A percentile compares a stretch with the other conserved stretches of the same genome.
These are phyloP conservation scores for Diprion similis DNA, from an alignment of 1,140 invertebrate species.

Conservation along the genomic window DNA sequence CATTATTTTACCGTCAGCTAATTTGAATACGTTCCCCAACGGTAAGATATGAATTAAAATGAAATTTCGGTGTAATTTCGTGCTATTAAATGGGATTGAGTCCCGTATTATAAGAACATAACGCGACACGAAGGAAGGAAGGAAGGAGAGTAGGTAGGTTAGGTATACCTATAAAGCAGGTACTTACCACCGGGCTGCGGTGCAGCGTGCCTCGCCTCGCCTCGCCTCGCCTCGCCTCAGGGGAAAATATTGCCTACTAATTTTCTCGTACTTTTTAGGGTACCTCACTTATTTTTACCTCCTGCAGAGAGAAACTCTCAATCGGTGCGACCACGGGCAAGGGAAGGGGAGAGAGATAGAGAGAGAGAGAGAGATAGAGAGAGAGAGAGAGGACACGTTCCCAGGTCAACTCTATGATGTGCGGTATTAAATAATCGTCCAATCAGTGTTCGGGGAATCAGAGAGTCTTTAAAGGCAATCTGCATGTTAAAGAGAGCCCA, in stretches of 20 bases:
- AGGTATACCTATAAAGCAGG: no score
- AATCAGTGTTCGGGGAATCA: slow-evolving; percentile 54
- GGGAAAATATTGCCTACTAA: background rate
- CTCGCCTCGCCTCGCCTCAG: background rate
- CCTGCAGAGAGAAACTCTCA: background rate
- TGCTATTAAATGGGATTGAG: slow-evolving; percentile 59
- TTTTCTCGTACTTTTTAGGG: background rate
- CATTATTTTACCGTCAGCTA: slow-evolving; percentile 53
- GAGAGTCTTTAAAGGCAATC: slow-evolving; percentile 57
- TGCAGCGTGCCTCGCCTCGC: background rate
- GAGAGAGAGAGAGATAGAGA: no score
- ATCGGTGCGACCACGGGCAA: no score
- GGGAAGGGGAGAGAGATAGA: no score
- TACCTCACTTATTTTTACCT: background rate
- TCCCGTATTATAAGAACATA: background rate
- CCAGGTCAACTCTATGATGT: slow-evolving; percentile 29
- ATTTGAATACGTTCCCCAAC: slow-evolving; percentile 59
- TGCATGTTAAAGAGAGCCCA: slow-evolving; percentile 62
- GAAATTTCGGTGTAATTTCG: slow-evolving; percentile 61
- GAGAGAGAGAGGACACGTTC: slow-evolving; percentile 21
- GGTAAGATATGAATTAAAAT: slow-evolving; percentile 58
- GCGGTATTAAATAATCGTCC: slow-evolving; percentile 58
- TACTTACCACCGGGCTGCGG: no score
- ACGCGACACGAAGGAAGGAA: no score
- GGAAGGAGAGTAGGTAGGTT: no score